Evolutionary conservation across 2,888 invertebrate species (phyloP).

Genomic region (Hemaris fuciformis): DNA sequence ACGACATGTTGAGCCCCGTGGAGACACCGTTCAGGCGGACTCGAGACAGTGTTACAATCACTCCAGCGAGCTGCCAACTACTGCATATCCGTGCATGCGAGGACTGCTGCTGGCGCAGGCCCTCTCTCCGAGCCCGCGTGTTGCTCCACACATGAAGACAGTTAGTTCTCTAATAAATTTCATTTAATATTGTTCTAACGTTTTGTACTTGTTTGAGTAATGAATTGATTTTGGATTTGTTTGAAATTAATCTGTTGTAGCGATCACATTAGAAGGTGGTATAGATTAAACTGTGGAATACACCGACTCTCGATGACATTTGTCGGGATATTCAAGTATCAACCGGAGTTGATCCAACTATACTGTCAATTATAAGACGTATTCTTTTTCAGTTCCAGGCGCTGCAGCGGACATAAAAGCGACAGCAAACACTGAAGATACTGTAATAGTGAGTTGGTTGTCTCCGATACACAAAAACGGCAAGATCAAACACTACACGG

Average conservation of each 20-base stretch:
- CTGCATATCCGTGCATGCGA: conserved; percentile 89
- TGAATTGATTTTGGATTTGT: no score
- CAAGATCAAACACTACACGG: conserved; percentile 89
- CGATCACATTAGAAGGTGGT: no score
- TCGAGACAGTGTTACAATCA: conserved; percentile 87
- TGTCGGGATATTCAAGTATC: no score
- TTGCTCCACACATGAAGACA: conserved; percentile 91
- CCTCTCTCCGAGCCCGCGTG: conserved; percentile 85
- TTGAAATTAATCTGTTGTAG: no score
- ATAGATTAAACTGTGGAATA: no score
- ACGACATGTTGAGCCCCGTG: conserved; percentile 56
- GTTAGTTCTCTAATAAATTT: conserved; percentile 66
- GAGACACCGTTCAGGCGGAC: conserved; percentile 88
- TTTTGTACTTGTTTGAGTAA: no score
- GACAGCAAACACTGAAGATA: conserved; percentile 88
- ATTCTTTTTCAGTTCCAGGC: conserved; percentile 85
- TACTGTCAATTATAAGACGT: background rate
- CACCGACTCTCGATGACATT: no score
- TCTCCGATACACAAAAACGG: conserved; percentile 91
- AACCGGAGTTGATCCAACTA: no score
- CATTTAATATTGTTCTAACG: no score
- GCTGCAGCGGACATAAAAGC: conserved; percentile 92
- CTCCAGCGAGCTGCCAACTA: conserved; percentile 92
- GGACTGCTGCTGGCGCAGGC: conserved; percentile 92
- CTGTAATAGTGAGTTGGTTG: conserved; percentile 92